phyloP scores from a whole-genome alignment of 2,888 invertebrate species.

The Pammene aurita region DNA sequence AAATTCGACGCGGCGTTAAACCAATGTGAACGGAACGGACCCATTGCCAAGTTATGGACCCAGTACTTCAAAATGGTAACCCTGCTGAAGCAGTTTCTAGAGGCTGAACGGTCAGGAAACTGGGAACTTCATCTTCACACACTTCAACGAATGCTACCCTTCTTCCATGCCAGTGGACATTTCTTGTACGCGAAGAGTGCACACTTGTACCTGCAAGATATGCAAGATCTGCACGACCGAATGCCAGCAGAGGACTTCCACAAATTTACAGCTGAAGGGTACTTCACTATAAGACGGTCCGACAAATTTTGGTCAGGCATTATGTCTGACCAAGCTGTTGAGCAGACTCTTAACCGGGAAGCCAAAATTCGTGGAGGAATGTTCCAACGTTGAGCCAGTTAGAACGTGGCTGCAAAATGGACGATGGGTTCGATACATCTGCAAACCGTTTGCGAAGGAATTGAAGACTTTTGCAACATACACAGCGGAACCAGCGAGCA shows the following conservation, averaged over 20 bases:
- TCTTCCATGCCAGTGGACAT: conserved; percentile 22
- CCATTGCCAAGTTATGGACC: conserved; percentile 8
- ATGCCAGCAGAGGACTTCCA: conserved; percentile 30
- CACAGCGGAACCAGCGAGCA: no score
- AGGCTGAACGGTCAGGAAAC: conserved; percentile 19
- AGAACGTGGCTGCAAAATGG: no score
- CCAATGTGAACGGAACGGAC: no score
- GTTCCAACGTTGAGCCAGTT: conserved; percentile 50
- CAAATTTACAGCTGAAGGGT: conserved; percentile 45
- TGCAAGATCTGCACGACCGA: conserved; percentile 47
- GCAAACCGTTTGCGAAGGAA: no score
- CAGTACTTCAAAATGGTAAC: conserved; percentile 25
- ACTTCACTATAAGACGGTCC: conserved; percentile 51
- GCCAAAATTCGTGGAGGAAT: conserved; percentile 63
- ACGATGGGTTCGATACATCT: no score
- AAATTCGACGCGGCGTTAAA: no score
- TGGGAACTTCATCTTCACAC: conserved; percentile 6
- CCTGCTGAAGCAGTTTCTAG: conserved; percentile 16
- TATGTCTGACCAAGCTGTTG: conserved; percentile 60
- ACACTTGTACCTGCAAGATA: conserved; percentile 52
- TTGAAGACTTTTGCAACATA: no score
- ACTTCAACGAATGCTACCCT: conserved; percentile 6
- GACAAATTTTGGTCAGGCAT: conserved; percentile 56
- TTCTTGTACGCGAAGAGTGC: conserved; percentile 40
- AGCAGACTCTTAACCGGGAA: conserved; percentile 54